Percentiles rank a stretch among this genome's conserved stretches.
Evolutionary conservation across 2,888 invertebrate species (phyloP).

Genomic region (Philopedon plagiatum): DNA sequence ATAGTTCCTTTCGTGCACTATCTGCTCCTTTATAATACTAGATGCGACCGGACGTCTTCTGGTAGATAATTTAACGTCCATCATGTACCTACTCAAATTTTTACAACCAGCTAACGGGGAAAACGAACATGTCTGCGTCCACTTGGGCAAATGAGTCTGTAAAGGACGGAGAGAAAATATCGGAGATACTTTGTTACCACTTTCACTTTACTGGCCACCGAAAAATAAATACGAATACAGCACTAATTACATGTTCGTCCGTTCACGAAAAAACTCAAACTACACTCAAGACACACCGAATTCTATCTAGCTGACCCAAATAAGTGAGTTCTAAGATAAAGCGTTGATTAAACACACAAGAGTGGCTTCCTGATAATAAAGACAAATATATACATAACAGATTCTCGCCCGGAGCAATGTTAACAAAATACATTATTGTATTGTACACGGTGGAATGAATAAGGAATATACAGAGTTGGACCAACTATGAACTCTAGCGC

Average conservation of each 20-base stretch:
- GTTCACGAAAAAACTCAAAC: neutral
- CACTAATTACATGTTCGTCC: neutral
- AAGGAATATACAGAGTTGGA: neutral
- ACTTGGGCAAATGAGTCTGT: too few relatives aligned
- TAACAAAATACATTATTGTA: neutral
- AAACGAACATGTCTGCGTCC: too few relatives aligned
- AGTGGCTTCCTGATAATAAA: constrained; percentile 40
- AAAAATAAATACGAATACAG: neutral
- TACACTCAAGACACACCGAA: neutral
- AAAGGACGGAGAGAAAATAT: too few relatives aligned
- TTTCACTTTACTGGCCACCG: neutral
- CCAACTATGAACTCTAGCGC: too few relatives aligned
- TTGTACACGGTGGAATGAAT: neutral
- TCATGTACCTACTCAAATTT: neutral
- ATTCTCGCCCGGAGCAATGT: neutral
- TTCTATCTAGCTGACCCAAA: neutral
- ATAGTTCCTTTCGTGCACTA: constrained; percentile 21
- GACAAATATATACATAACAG: constrained; percentile 41
- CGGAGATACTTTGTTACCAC: too few relatives aligned
- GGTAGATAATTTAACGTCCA: neutral
- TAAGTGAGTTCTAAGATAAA: constrained; percentile 23
- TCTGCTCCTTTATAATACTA: constrained; percentile 3
- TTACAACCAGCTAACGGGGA: neutral
- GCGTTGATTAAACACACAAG: constrained; percentile 31
- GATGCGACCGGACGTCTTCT: neutral